phyloP scores from a whole-genome alignment of 1,140 invertebrate species.

The Cataglyphis hispanica region DNA sequence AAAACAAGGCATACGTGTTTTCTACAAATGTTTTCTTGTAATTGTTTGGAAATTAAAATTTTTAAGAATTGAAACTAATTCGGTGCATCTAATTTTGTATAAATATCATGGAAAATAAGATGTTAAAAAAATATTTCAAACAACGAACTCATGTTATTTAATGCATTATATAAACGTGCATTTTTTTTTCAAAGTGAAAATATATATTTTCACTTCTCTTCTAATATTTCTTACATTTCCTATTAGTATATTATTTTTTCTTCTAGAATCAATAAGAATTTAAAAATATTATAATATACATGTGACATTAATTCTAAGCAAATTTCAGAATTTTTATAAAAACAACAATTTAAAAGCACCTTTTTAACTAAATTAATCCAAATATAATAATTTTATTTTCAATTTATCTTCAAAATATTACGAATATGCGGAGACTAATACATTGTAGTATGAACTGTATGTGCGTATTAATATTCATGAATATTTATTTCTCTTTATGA shows the following conservation, averaged over 20 bases:
- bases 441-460: too few relatives aligned
- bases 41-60: not conserved
- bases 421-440: too few relatives aligned
- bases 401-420: not conserved
- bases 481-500: not conserved
- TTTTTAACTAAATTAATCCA: too few relatives aligned
- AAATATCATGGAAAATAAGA: not conserved
- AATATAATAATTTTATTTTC: too few relatives aligned
- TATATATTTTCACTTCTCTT: not conserved
- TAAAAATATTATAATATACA: too few relatives aligned
- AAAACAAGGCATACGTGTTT: too few relatives aligned
- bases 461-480: not conserved
- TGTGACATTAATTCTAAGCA: too few relatives aligned
- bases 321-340: too few relatives aligned
- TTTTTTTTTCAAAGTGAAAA: not conserved
- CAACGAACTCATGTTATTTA: too few relatives aligned
- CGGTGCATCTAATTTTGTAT: not conserved
- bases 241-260: not conserved
- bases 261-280: not conserved
- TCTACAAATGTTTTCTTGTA: not conserved
- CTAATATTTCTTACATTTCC: not conserved
- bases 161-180: not conserved
- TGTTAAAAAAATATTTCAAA: too few relatives aligned
- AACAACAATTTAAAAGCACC: too few relatives aligned
- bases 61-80: not conserved